Evolutionary conservation across 2,888 invertebrate genomes (phyloP), one percentile per base, ranked within the genome.

Genomic region (Leucania comma): DNA sequence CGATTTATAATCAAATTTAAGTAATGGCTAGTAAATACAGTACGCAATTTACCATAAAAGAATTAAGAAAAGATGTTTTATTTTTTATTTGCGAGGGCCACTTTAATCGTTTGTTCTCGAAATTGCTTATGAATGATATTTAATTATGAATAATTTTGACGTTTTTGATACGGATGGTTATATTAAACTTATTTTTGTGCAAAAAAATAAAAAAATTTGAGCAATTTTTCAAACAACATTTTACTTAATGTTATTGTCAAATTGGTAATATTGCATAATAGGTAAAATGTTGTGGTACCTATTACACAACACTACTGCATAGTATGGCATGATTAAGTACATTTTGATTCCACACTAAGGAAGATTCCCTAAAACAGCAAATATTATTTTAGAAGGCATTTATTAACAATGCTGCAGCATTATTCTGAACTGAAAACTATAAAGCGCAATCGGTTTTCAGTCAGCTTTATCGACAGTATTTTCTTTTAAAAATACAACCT

Each of bases 101-200:
- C 24, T 53, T 32, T 48, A 42, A 10, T 38, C 5, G 12, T 20
- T 26, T 12, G 3, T 26, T 65, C 24, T 32, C 12, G 38, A 24
- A 51, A 42, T 22, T 68, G 38, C 32, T 61, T 14, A 54, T 24
- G 42, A 68, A 60, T 70, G 65, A 70, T 65, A 78, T 26, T 59
- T 68, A 22, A 69, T 63, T 62, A 53, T 38, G 65, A 46, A 58
- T 72, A 46, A 69, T 73, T 58, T 10, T 51, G 29, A 53, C 38
- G 29, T 46, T 29, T 62, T n/a, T 3, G 29, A 61, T 24, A 14
- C 54, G 38, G 12, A 29, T 32, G 12, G 48, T 42, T 54, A 17
- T 46, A 54, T 53, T 57, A 32, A 38, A 0, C 8, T 20, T n/a
- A 3, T 46, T 50, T 20, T 57, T 22, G 8, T 2, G 0, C 6